A percentile compares a stretch with the other conserved stretches of the same genome.
Conservation (phyloP, 2,797 vertebrate species). For the Paratrypauchen microcephalus region DNA sequence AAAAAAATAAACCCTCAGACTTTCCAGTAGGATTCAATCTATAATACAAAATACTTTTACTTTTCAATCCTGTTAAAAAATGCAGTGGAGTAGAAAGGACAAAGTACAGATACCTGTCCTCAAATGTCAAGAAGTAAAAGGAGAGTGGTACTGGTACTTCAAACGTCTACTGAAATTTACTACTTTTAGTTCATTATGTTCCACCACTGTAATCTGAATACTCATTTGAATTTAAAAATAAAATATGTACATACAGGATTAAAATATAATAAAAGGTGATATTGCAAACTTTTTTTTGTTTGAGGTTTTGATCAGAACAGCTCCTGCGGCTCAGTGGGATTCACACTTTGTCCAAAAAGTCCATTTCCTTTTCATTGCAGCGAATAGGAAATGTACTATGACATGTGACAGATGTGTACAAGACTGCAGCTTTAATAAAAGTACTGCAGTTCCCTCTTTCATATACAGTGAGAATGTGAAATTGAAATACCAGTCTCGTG, state of each 20-base stretch:
- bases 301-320: conserved; percentile 51
- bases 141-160: too few species aligned
- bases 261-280: conserved; percentile 49
- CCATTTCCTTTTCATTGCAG: conserved; percentile 49
- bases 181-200: too few species aligned
- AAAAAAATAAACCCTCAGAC: too few species aligned
- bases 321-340: conserved; percentile 40
- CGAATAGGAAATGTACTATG: conserved; percentile 55
- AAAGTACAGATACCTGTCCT: too few species aligned
- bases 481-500: conserved; percentile 8
- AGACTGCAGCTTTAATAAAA: conserved; percentile 49
- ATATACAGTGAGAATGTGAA: conserved; percentile 27
- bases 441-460: conserved; percentile 52
- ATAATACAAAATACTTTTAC: too few species aligned
- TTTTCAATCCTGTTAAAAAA: too few species aligned
- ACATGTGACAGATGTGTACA: conserved; percentile 50
- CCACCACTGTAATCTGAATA: too few species aligned
- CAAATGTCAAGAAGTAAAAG: too few species aligned
- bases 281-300: conserved; percentile 54
- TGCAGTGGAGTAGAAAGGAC: too few species aligned
- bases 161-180: too few species aligned
- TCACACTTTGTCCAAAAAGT: conserved; percentile 61
- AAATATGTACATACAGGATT: conserved; percentile 31
- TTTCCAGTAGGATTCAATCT: too few species aligned
- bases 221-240: background rate